Conservation (phyloP, 2,888 invertebrate species). For the Drosophila monieri region DNA sequence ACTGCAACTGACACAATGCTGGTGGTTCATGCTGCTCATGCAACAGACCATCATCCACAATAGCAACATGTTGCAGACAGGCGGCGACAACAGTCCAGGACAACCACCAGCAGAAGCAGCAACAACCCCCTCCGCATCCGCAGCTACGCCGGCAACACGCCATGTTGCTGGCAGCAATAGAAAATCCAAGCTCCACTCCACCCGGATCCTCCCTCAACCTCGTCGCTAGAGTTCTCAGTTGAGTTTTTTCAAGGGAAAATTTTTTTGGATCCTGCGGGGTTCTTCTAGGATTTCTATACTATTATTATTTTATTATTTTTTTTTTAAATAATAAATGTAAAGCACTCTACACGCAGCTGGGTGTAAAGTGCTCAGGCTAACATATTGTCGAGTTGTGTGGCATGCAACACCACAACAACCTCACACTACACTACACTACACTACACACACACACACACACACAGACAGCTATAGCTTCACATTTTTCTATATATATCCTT, state of each 20-base stretch:
- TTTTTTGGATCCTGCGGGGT: slow-evolving; percentile 19
- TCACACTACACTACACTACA: not conserved
- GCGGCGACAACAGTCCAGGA: slow-evolving; percentile 35
- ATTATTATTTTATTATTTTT: slow-evolving; percentile 37
- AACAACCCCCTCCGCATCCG: slow-evolving; percentile 29
- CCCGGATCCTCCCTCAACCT: slow-evolving; percentile 10
- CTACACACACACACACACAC: slow-evolving; percentile 9
- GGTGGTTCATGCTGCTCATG: slow-evolving; percentile 83
- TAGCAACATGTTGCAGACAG: slow-evolving; percentile 38
- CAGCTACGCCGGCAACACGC: not conserved
- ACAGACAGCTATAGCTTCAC: slow-evolving; percentile 36
- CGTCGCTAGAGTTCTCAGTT: slow-evolving; percentile 19
- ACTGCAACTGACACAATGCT: slow-evolving; percentile 79
- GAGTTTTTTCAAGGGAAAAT: slow-evolving; percentile 8
- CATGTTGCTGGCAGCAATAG: slow-evolving; percentile 18
- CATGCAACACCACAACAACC: not conserved
- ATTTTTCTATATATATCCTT: slow-evolving; percentile 32
- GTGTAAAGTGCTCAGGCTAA: slow-evolving; percentile 55
- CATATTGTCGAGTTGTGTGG: slow-evolving; percentile 17
- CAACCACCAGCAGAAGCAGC: slow-evolving; percentile 13
- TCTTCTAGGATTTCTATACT: slow-evolving; percentile 25
- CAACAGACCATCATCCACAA: slow-evolving; percentile 78
- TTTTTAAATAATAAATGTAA: slow-evolving; percentile 38
- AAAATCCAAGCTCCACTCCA: slow-evolving; percentile 45
- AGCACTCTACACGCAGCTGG: slow-evolving; percentile 57